Evolutionary conservation across 2,113 vertebrate genomes (phyloP).

Genomic region (Fukomys damarensis): DNA sequence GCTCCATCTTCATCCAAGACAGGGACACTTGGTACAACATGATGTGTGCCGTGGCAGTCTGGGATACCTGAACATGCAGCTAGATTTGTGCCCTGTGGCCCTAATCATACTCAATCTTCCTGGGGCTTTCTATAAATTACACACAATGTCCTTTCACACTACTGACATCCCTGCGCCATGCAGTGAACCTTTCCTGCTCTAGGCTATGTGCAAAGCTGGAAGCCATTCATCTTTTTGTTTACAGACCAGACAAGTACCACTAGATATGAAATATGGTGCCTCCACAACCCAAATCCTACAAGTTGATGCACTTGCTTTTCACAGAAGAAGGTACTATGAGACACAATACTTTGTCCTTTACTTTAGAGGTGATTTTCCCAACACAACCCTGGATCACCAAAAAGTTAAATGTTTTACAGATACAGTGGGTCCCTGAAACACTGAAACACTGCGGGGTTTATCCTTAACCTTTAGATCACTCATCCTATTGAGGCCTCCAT

Average conservation of each 20-base stretch:
- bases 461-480: neutral
- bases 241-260: neutral
- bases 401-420: neutral
- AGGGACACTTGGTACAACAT: neutral
- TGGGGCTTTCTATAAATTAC: neutral
- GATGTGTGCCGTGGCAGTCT: neutral
- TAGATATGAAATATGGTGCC: neutral
- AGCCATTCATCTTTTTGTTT: neutral
- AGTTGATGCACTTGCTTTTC: neutral
- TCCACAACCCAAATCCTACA: neutral
- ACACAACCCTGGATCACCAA: neutral
- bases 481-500: neutral
- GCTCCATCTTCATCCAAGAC: neutral
- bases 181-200: neutral
- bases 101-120: neutral
- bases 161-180: too few species aligned
- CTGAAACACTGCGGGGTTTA: neutral
- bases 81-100: neutral
- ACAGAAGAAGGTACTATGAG: neutral
- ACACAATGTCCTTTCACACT: neutral
- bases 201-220: neutral
- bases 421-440: neutral
- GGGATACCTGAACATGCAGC: neutral
- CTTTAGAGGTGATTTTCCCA: neutral
- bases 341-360: neutral